Base-by-base conservation (phyloP, 2,113 vertebrate genomes). In the Ascaphus truei region DNA sequence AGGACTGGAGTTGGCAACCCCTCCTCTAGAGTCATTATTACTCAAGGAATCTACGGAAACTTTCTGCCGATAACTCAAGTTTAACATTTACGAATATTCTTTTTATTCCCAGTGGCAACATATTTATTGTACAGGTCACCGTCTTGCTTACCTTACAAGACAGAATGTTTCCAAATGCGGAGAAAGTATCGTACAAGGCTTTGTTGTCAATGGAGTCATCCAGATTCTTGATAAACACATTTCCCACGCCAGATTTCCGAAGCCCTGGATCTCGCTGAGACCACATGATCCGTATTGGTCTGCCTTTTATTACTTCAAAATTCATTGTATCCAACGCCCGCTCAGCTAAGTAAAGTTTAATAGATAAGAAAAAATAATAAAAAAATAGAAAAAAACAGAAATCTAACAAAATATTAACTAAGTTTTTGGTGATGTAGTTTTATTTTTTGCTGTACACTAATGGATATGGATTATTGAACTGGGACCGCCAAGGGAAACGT, bases 121-220 rank as follows among this genome's bases (percentile, higher is more conserved):
- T n/a, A n/a, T n/a, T n/a, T n/a, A n/a, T n/a, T n/a, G n/a, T n/a
- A n/a, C n/a, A n/a, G n/a, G 7, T 34, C 12, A 4, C 45, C 18
- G 12, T 26, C 1, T 11, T 0, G 1, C 48, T 45, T 77, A 98
- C 97, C 93, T 99, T 99, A 81, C 96, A 99, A 5, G 97, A 99
- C 37, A 99, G 86, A 79, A 99, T 99, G 80, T 95, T 99, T 43
- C 97, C 97, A 12, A 99, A 99, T 59, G 95, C 82, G 0, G 96
- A 99, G 79, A 99, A 99, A 0, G 96, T 99, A 68, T 99, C 97
- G 0, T 98, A 99, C 63, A 99, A 81, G 15, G 97, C 95, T 79
- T 99, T 99, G 81, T 98, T 98, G 74, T 99, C 97, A 48, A 99
- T 98, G 8, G 96, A 98, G 27, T 96, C 94, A 18, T 99, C 96